Percentiles rank a stretch among this genome's conserved stretches.
phyloP scores from a whole-genome alignment of 1,140 invertebrate species.

The Drosophila saltans region DNA sequence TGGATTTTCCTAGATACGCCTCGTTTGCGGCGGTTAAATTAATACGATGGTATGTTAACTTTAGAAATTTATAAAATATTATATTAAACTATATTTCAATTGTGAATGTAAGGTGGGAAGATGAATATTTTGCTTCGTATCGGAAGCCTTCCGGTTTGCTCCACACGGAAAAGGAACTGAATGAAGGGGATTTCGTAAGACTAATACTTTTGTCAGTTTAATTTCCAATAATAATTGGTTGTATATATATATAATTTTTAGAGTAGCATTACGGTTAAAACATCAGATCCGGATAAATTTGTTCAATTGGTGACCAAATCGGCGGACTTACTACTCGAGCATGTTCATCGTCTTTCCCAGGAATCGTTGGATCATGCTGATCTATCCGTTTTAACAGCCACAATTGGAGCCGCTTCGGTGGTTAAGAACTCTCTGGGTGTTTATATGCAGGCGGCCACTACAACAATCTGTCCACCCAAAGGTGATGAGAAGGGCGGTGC shows the following conservation, averaged over 20 bases:
- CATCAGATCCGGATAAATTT: conserved; percentile 89
- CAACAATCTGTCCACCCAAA: conserved; percentile 76
- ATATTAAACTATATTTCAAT: not conserved
- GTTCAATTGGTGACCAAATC: conserved; percentile 88
- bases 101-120: conserved; percentile 72
- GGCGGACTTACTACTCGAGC: conserved; percentile 88
- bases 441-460: conserved; percentile 84
- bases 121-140: conserved; percentile 84
- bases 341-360: conserved; percentile 90
- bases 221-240: not conserved
- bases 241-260: conserved; percentile 9
- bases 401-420: conserved; percentile 90
- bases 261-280: conserved; percentile 86
- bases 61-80: too few species aligned
- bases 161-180: conserved; percentile 74
- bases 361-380: conserved; percentile 92
- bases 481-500: conserved; percentile 82
- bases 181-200: conserved; percentile 72
- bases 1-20: conserved; percentile 91
- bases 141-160: conserved; percentile 83
- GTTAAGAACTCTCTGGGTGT: conserved; percentile 90
- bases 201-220: not conserved
- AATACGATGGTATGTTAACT: conserved; percentile 87
- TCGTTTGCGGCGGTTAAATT: conserved; percentile 92
- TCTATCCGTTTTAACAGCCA: conserved; percentile 89